Conservation (phyloP, 2,797 vertebrate genomes). For the Scleropages formosus region DNA sequence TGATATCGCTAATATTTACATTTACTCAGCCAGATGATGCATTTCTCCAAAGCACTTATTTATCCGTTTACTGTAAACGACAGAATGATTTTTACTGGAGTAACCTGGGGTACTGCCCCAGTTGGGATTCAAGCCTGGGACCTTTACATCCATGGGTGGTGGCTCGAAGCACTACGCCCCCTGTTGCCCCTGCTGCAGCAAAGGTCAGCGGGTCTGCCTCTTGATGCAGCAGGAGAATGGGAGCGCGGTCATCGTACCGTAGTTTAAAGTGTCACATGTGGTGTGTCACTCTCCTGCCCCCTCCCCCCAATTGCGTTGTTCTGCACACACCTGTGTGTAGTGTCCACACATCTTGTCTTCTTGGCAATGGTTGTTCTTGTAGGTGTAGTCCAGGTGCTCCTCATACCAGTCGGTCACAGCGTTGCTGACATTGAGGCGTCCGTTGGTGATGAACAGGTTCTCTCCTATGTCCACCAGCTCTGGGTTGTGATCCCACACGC, state of each 20-base stretch:
- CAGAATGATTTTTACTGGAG: too few relatives aligned
- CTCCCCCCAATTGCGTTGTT: background rate
- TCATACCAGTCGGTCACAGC: conserved; percentile 63
- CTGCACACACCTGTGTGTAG: conserved; percentile 68
- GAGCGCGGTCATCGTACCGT: too few relatives aligned
- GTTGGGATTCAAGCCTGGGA: too few relatives aligned
- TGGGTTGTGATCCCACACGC: conserved; percentile 66
- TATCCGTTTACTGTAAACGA: too few relatives aligned
- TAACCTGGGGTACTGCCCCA: too few relatives aligned
- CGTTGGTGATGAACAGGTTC: conserved; percentile 56
- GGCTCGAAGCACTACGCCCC: too few relatives aligned
- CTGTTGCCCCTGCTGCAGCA: too few relatives aligned
- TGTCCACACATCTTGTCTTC: conserved; percentile 66
- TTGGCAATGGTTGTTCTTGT: conserved; percentile 58
- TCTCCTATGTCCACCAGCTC: conserved; percentile 55
- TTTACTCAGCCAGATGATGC: too few relatives aligned
- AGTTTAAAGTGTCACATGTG: background rate
- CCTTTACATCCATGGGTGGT: too few relatives aligned
- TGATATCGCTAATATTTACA: too few relatives aligned
- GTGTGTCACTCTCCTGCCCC: background rate
- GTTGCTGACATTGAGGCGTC: conserved; percentile 36
- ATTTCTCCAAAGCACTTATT: too few relatives aligned
- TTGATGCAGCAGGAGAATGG: too few relatives aligned
- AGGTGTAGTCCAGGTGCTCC: conserved; percentile 50
- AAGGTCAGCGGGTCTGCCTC: background rate